Base-by-base conservation (phyloP, 2,888 invertebrate species). In the Cylloceria caligata region DNA sequence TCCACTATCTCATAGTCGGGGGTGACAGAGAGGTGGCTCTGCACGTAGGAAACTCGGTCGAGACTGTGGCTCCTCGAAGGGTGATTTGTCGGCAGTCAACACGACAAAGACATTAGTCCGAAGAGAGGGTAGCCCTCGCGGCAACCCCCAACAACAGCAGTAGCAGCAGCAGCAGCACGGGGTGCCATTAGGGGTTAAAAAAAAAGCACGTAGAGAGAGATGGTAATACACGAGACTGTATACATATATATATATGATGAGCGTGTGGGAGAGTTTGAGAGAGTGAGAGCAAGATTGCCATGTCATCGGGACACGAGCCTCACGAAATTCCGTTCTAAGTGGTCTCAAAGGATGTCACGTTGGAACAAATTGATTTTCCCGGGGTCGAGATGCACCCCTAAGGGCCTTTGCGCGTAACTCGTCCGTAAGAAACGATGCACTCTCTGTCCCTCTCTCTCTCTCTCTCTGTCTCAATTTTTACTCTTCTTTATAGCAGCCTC, bases 81-180 rank as follows among this genome's bases (percentile, higher is more conserved):
- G 87, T 90, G 90, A 92, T 91, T 92, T 90, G 91, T 91, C 91
- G 91, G 88, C 92, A 91, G 91, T 90, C 90, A 89, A 92, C 91
- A 92, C 85, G 91, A 91, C 91, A 92, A 91, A 92, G 91, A 91
- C 91, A 91, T 92, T 91, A 92, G 90, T 83, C 86, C 78, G 62
- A 64, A 79, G 47, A 34, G 60, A 34, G 55, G 72, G 47, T 75
- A 42, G 75, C 75, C 78, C 78, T 47, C 34, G 81, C 64, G 52
- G 36, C 52, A 13, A 76, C 49, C 62, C 68, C 64, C 47, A 45
- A 30, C 71, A 45, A 42, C 34, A 30, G 60, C 71, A 19, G 55
- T 13, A 39, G n/a, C n/a, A n/a, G n/a, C 45, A 16, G 39, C 62
- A 19, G 21, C 36, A 11, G 71, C 42, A 16, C 71, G 42, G 75